Conservation (phyloP, 2,888 invertebrate genomes). For the Germaria angustata region DNA sequence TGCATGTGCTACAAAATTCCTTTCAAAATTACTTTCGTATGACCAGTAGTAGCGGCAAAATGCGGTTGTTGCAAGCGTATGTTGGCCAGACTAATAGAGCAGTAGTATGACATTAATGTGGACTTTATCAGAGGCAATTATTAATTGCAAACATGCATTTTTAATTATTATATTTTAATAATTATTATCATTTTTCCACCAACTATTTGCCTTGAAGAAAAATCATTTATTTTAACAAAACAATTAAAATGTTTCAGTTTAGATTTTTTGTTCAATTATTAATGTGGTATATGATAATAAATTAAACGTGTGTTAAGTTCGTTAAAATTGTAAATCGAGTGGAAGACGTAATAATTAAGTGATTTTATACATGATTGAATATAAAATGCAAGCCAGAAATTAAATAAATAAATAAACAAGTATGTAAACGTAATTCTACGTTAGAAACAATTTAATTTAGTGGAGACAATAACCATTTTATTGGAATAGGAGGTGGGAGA, state of each 20-base stretch:
- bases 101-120: conserved; percentile 38
- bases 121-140: conserved; percentile 61
- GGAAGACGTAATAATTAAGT: conserved; percentile 53
- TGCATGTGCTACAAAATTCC: conserved; percentile 50
- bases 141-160: conserved; percentile 64
- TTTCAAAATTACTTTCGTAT: conserved; percentile 36
- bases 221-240: conserved; percentile 36
- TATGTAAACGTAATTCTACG: too few species aligned
- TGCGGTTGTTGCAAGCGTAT: background rate
- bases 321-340: conserved; percentile 49
- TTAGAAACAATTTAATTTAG: too few species aligned
- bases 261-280: background rate
- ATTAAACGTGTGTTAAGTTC: conserved; percentile 48
- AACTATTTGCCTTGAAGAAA: conserved; percentile 15
- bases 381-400: background rate
- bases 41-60: background rate
- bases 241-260: conserved; percentile 13
- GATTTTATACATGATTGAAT: conserved; percentile 43
- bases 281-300: conserved; percentile 26
- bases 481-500: too few species aligned
- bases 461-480: too few species aligned
- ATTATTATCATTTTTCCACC: conserved; percentile 11
- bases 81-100: conserved; percentile 42
- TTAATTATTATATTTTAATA: conserved; percentile 58
- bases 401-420: too few species aligned